Base-by-base conservation (phyloP, 1,140 invertebrate genomes). In the Arion vulgaris region DNA sequence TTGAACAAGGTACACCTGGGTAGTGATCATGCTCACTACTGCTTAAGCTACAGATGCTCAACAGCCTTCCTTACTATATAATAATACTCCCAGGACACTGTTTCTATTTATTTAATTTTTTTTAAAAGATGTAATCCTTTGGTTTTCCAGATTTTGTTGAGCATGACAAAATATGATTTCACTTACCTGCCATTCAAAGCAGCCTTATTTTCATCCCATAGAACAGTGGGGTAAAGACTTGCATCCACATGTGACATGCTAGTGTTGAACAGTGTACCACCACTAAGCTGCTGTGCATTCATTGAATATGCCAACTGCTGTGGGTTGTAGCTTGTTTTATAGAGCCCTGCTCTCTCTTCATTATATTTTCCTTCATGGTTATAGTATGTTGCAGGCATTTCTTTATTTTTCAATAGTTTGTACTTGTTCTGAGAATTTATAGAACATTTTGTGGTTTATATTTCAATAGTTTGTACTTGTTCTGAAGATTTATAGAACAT, bases 311-410 rank as follows among this genome's bases (percentile, higher is more conserved):
- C 83, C 34, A 92, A 83, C 15, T 83, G 83, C 39, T 91, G 86
- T 0, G 91, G 91, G 39, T 87, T 81, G 79, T 91, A 92, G 80
- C 85, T 90, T 11, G 91, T 92, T 84, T 89, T 86, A 80, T 92
- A 92, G 66, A 92, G 73, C 11, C 90, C 91, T 32, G 91, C 90
- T 57, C 91, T 72, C 73, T 92, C 91, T 82, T 90, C 90, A 62
- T 90, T 89, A 85, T 88, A 91, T 73, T 86, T 87, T 23, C 90
- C 89, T 62, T 91, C 91, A 66, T 91, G 91, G 13, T 83, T 84
- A 81, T 91, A 92, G 81, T 91, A 92, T 36, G 87, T 88, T 28
- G 72, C 41, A 1, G 90, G 90, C 69, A 85, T 82, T 80, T 91
- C 90, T n/a, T 78, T 80, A 51, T 84, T 85, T 9, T 80, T 85